Percentiles rank a stretch among this genome's conserved stretches.
phyloP scores from a whole-genome alignment of 2,797 vertebrate species.

The Darevskia nairensis region DNA sequence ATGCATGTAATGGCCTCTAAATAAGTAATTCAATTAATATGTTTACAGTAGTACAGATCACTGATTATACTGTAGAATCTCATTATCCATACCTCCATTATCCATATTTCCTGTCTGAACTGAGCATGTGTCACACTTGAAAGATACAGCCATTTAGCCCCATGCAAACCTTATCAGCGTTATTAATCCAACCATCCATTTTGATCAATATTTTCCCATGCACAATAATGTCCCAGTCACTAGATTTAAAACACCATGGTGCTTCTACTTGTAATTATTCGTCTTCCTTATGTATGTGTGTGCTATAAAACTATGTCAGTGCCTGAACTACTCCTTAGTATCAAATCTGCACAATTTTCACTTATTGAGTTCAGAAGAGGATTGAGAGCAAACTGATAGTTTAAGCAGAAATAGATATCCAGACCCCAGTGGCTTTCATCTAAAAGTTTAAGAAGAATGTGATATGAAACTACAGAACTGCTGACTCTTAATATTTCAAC shows the following conservation, averaged over 20 bases:
- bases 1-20: conserved; percentile 28
- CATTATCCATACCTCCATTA: conserved; percentile 24
- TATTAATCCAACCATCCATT: background rate
- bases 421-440: background rate
- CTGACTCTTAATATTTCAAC: background rate
- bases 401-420: background rate
- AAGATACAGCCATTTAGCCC: background rate
- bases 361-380: background rate
- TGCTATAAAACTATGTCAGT: background rate
- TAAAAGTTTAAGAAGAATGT: background rate
- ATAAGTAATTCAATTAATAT: conserved; percentile 39
- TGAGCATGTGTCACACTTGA: background rate
- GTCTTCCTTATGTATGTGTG: background rate
- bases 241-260: background rate
- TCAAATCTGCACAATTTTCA: background rate
- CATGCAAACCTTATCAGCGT: background rate
- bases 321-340: background rate
- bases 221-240: background rate
- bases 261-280: background rate
- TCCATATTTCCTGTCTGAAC: background rate
- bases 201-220: background rate
- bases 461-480: background rate
- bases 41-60: conserved; percentile 16
- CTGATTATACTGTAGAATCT: conserved; percentile 19
- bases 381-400: background rate